Percentiles rank a stretch among this genome's conserved stretches.
Evolutionary conservation across 92 coral and sea anemone species (phyloP).

Genomic region (Zoanthus gigantus): DNA sequence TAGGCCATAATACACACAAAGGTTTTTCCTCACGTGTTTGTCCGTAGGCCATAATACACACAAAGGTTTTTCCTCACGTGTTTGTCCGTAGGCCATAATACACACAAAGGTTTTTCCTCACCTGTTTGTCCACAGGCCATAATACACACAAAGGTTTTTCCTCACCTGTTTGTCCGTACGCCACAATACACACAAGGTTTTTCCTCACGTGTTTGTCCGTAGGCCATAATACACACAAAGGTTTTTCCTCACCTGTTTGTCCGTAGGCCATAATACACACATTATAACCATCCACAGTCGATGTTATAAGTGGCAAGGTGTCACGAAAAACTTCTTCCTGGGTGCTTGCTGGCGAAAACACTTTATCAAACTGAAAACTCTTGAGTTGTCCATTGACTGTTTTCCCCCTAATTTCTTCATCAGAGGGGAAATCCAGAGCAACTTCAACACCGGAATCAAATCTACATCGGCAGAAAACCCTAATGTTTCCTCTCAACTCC

Average conservation of each 20-base stretch:
- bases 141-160: constrained; percentile 63
- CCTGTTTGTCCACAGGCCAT: constrained; percentile 95
- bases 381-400: constrained; percentile 65
- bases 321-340: constrained; percentile 85
- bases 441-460: constrained; percentile 64
- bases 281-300: constrained; percentile 91
- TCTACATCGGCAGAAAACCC: constrained; percentile 89
- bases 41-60: too few species aligned
- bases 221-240: too few species aligned
- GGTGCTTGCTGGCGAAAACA: constrained; percentile 75
- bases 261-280: constrained; percentile 94
- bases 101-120: constrained; percentile 1
- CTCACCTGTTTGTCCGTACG: too few species aligned
- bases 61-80: too few species aligned
- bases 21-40: too few species aligned
- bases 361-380: constrained; percentile 78
- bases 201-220: too few species aligned
- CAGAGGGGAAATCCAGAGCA: constrained; percentile 72
- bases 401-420: constrained; percentile 69
- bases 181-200: too few species aligned
- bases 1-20: too few species aligned
- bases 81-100: too few species aligned
- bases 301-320: constrained; percentile 80
- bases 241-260: constrained; percentile 72
- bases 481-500: constrained; percentile 82